A percentile compares a stretch with the other conserved stretches of the same genome.
Conservation (phyloP, 2,797 vertebrate species). For the Alfaro cultratus region DNA sequence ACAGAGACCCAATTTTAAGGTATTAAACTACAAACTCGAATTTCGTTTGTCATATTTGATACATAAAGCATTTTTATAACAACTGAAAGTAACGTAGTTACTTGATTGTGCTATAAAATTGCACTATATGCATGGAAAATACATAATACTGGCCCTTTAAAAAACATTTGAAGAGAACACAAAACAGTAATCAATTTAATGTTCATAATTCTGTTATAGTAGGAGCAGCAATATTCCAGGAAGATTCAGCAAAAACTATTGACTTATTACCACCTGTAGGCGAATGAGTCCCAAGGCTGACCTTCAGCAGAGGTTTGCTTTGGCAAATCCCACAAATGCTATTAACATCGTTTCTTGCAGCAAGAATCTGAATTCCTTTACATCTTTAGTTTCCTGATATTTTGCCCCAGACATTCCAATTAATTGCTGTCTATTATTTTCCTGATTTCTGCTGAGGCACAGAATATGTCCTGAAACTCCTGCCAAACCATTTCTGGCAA, state of each 20-base stretch:
- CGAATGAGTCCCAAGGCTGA: neutral
- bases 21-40: too few species aligned
- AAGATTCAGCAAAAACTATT: neutral
- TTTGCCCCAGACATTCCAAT: neutral
- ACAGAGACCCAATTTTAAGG: too few species aligned
- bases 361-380: neutral
- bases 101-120: too few species aligned
- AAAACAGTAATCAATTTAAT: neutral
- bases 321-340: constrained; percentile 4
- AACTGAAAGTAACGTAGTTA: too few species aligned
- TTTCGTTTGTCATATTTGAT: too few species aligned
- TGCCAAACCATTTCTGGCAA: constrained; percentile 19
- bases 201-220: neutral
- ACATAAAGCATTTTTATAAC: too few species aligned
- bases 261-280: neutral
- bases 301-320: constrained; percentile 5
- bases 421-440: neutral
- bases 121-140: too few species aligned
- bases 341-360: neutral
- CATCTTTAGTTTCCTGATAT: neutral
- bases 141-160: too few species aligned
- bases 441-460: neutral
- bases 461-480: constrained; percentile 12
- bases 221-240: neutral
- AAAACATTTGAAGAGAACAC: neutral